A percentile compares a stretch with the other conserved stretches of the same genome.
Conservation (phyloP, 2,888 invertebrate species). For the Chrysolina haemoptera region DNA sequence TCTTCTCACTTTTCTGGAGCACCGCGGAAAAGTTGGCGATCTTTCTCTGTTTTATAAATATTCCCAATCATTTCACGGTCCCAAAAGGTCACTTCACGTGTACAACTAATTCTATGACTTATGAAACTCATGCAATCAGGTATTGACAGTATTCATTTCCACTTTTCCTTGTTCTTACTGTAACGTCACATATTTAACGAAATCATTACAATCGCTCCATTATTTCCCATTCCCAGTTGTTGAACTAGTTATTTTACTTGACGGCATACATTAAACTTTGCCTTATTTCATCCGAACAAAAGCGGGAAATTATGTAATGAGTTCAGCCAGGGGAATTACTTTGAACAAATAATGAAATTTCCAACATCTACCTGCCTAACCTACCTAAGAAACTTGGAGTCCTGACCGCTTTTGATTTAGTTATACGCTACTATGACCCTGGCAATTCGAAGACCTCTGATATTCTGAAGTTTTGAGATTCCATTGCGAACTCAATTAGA, state of each 20-base stretch:
- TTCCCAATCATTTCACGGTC: too few relatives aligned
- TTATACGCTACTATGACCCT: not conserved
- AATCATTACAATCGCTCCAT: not conserved
- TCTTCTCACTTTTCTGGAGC: too few relatives aligned
- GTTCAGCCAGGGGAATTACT: not conserved
- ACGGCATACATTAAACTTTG: not conserved
- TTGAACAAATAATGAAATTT: slow-evolving; percentile 8
- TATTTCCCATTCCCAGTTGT: not conserved
- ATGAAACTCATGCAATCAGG: too few relatives aligned
- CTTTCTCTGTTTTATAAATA: too few relatives aligned
- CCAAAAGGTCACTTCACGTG: too few relatives aligned
- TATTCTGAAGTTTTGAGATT: not conserved
- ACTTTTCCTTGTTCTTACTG: too few relatives aligned
- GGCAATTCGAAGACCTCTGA: not conserved
- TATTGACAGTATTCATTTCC: too few relatives aligned
- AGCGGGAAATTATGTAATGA: slow-evolving; percentile 7
- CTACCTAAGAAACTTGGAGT: not conserved
- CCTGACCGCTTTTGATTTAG: not conserved
- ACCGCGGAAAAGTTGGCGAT: too few relatives aligned
- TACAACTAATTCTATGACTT: too few relatives aligned
- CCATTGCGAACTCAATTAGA: not conserved
- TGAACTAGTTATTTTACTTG: not conserved
- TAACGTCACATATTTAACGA: too few relatives aligned
- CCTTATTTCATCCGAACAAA: not conserved
- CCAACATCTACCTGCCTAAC: not conserved